Evolutionary conservation across 2,797 vertebrate genomes (phyloP), one percentile per base, ranked within the genome.

Genomic region (Heterohyrax brucei): DNA sequence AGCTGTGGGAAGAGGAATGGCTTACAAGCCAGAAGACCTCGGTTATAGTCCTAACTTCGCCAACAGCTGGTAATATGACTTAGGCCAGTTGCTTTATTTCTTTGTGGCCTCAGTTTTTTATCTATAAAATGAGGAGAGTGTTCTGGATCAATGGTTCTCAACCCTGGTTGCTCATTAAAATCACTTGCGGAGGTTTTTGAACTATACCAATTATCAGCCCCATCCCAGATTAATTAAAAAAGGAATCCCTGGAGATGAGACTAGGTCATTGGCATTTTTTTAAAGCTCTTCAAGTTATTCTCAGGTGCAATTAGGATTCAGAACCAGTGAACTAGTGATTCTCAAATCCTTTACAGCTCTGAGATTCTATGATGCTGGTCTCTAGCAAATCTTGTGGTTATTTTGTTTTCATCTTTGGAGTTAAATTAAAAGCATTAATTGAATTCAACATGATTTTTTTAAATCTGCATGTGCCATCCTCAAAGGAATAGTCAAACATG

Each of bases 61-160:
- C 28, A 81, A 61, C 7, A 88, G 28, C 6, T 80, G 5, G 70
- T 44, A 87, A 19, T 88, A 70, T 79, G 56, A 89, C 87, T 94
- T 89, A 68, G 7, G 9, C 1, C 50, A 83, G 4, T 62, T 33
- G 4, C 24, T 80, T 85, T 70, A 79, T n/a, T 83, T 78, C 46
- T 81, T 93, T 89, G 48, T 93, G 44, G 79, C 28, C 68, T 78
- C 44, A 53, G 24, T 81, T 94, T 46, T 93, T 89, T 80, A 33
- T 61, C 39, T 95, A 44, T 85, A 59, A 93, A 95, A 68, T 44
- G 24, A 93, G 8, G 13, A 26, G 9, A 26, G 59, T 91, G 79
- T 56, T 85, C 39, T 94, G 7, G 2, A 91, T 76, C 72, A 82
- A 3, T 61, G 39, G 28, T 89, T 95, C n/a, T 89, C 66, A 96